Percentiles rank a stretch among this genome's conserved stretches.
Conservation (phyloP, 2,797 vertebrate species). For the Erethizon dorsatum region DNA sequence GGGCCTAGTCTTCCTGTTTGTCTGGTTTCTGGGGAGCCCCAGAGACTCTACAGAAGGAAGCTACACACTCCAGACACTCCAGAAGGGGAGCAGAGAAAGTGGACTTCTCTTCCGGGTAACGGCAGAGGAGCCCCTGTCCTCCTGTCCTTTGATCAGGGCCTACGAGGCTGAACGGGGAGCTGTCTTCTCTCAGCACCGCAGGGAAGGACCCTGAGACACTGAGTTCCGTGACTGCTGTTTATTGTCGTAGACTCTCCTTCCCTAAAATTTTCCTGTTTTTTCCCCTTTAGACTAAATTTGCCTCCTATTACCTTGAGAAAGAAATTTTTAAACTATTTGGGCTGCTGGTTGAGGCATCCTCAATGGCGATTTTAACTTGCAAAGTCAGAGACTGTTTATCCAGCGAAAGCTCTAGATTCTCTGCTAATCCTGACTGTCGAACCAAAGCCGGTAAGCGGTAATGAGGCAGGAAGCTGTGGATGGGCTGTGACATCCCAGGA, state of each 20-base stretch:
- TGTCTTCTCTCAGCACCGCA: not conserved
- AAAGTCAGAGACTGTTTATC: slow-evolving; percentile 60
- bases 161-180: not conserved
- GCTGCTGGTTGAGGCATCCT: not conserved
- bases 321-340: not conserved
- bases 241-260: not conserved
- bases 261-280: not conserved
- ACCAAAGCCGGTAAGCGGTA: not conserved
- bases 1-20: not conserved
- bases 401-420: slow-evolving; percentile 29
- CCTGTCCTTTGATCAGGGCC: not conserved
- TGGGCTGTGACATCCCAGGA: slow-evolving; percentile 68
- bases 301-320: not conserved
- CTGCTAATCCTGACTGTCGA: not conserved
- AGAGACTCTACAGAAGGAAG: not conserved
- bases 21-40: not conserved
- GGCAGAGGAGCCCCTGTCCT: not conserved
- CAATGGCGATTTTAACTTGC: slow-evolving; percentile 14
- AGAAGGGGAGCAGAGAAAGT: not conserved
- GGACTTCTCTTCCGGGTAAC: not conserved
- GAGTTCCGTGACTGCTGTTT: not conserved
- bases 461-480: slow-evolving; percentile 63
- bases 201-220: not conserved
- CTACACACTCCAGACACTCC: not conserved
- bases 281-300: not conserved